Evolutionary conservation across 2,113 vertebrate genomes (phyloP), one percentile per base, ranked within the genome.

Genomic region (Amphilophus citrinellus): DNA sequence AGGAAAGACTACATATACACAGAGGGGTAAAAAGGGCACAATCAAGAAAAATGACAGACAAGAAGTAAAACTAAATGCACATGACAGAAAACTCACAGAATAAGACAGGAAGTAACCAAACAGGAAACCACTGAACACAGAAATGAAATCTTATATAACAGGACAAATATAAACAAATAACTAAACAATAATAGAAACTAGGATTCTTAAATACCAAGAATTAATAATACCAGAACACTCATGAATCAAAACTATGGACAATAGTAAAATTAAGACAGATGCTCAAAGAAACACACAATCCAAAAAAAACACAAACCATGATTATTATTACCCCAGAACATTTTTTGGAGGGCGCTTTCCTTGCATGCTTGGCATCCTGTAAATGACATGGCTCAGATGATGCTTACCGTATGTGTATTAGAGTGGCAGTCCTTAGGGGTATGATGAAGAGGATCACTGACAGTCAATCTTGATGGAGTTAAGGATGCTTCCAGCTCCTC

Each of bases 381-480:
- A 87, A 79, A 59, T 76, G 59, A 82, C 68, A 77, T 22, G 24
- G 35, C 80, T 89, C 83, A 14, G 88, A 90, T 66, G 22, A 17
- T 5, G 62, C 68, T 92, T 88, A 88, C 85, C 60, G 77, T 86
- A 84, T 50, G 53, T 1, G 50, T 71, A 53, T 87, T 80, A 80
- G 32, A 76, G 83, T 85, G 77, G 39, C 83, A 56, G 76, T 79
- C 84, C 84, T 91, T 88, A 92, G 81, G n/a, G 91, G 88, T 59
- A 92, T 89, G 83, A 88, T 61, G 71, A 86, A 78, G 87, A 82
- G 81, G 75, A 91, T 89, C 84, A 66, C 78, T 87, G 82, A 88
- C 76, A 90, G 90, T 91, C 92, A 89, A 93, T 92, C 85, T 76
- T 89, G 87, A 91, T 88, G 47, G 61, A 83, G 84, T 90, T 90